Conservation (phyloP, 2,113 vertebrate species). For the Ptilonorhynchus violaceus region DNA sequence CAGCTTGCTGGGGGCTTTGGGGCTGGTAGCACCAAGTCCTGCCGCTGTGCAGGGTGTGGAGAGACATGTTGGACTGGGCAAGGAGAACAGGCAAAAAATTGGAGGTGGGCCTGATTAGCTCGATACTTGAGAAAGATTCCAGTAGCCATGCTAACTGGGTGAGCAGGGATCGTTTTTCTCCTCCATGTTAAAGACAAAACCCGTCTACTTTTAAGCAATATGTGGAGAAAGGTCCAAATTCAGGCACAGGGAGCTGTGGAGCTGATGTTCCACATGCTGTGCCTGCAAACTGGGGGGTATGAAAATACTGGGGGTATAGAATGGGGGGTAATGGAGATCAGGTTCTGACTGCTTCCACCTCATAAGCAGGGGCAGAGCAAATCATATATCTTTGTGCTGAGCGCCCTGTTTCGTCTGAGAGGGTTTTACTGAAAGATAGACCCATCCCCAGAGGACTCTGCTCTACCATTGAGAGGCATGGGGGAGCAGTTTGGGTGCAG, state of each 20-base stretch:
- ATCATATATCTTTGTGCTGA: neutral
- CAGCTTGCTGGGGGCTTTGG: neutral
- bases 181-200: neutral
- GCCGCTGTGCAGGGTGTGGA: neutral
- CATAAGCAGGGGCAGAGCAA: neutral
- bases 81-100: neutral
- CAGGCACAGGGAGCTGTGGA: neutral
- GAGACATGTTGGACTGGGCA: neutral
- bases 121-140: neutral
- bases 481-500: neutral
- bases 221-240: neutral
- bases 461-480: neutral
- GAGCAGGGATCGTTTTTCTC: neutral
- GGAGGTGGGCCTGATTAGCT: neutral
- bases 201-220: neutral
- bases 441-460: neutral
- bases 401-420: neutral
- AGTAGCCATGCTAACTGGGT: neutral
- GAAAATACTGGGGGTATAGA: no score
- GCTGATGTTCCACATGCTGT: neutral
- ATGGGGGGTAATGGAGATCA: neutral
- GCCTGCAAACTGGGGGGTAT: neutral
- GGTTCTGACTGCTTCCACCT: neutral
- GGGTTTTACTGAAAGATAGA: neutral
- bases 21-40: neutral